Evolutionary conservation across 2,797 vertebrate species (phyloP).

Genomic region (Chelon labrosus): DNA sequence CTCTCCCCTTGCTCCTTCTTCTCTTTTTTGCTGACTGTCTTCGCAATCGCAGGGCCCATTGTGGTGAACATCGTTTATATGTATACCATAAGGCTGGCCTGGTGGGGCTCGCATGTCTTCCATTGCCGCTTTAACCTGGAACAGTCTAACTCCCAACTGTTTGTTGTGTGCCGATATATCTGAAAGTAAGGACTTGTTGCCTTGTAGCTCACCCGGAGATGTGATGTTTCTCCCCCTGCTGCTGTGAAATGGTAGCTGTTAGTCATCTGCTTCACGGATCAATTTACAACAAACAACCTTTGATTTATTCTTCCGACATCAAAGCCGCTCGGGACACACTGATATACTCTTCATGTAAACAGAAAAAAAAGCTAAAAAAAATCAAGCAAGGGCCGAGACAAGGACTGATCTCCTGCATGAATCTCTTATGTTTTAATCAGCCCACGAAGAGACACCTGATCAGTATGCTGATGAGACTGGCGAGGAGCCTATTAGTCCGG

Average conservation of each 20-base stretch:
- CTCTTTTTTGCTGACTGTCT: slow-evolving; percentile 74
- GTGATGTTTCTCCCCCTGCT: slow-evolving; percentile 30
- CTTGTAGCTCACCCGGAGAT: slow-evolving; percentile 24
- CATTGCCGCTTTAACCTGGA: slow-evolving; percentile 70
- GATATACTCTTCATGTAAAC: slow-evolving; percentile 35
- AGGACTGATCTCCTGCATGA: slow-evolving; percentile 44
- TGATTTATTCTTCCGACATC: slow-evolving; percentile 64
- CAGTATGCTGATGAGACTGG: slow-evolving; percentile 74
- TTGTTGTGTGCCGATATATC: slow-evolving; percentile 56
- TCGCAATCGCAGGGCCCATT: slow-evolving; percentile 79
- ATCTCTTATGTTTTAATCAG: slow-evolving; percentile 73
- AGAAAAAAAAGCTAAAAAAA: slow-evolving; percentile 18
- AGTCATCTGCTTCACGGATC: slow-evolving; percentile 44
- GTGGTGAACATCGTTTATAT: slow-evolving; percentile 81
- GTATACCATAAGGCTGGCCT: slow-evolving; percentile 77
- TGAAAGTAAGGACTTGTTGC: slow-evolving; percentile 47
- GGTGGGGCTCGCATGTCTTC: slow-evolving; percentile 67
- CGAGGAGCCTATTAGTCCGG: slow-evolving; percentile 65
- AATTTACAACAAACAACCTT: slow-evolving; percentile 47
- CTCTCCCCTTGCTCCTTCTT: slow-evolving; percentile 64
- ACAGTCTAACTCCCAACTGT: slow-evolving; percentile 50
- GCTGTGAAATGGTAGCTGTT: slow-evolving; percentile 21
- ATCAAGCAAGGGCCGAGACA: slow-evolving; percentile 26
- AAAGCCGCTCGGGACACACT: slow-evolving; percentile 43
- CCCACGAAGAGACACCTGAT: slow-evolving; percentile 64